phyloP scores from a whole-genome alignment of 2,888 invertebrate species.

The Rotaria socialis region DNA sequence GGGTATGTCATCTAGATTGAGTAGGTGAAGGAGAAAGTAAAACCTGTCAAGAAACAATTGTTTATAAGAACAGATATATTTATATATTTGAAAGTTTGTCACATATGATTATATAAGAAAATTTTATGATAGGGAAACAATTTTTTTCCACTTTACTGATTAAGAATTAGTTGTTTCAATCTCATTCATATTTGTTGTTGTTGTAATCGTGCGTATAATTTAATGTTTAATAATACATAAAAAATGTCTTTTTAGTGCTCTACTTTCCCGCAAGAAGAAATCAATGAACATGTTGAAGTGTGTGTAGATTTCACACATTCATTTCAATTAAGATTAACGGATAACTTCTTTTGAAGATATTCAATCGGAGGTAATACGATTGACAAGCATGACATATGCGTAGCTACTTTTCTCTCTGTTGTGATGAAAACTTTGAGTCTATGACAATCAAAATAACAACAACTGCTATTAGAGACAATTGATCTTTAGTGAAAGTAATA shows the following conservation, averaged over 20 bases:
- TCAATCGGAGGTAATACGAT: not conserved
- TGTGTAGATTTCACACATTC: not conserved
- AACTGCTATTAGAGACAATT: not conserved
- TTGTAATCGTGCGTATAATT: no score
- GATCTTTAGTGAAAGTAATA: not conserved
- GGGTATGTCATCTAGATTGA: not conserved
- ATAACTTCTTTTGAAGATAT: not conserved
- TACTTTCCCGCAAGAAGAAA: no score
- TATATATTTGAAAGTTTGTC: not conserved
- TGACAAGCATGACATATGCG: not conserved
- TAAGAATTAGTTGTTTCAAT: not conserved
- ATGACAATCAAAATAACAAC: not conserved
- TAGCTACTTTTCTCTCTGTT: no score
- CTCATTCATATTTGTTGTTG: no score
- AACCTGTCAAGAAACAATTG: not conserved
- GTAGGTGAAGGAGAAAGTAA: not conserved
- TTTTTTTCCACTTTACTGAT: not conserved
- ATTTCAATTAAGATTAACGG: not conserved
- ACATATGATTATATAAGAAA: not conserved
- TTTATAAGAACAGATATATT: not conserved
- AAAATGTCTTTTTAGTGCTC: no score
- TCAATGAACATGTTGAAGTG: not conserved
- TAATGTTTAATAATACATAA: no score
- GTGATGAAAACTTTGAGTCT: not conserved
- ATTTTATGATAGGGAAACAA: not conserved